Conservation (phyloP, 1,140 invertebrate species). For the Hesperophylax magnus region DNA sequence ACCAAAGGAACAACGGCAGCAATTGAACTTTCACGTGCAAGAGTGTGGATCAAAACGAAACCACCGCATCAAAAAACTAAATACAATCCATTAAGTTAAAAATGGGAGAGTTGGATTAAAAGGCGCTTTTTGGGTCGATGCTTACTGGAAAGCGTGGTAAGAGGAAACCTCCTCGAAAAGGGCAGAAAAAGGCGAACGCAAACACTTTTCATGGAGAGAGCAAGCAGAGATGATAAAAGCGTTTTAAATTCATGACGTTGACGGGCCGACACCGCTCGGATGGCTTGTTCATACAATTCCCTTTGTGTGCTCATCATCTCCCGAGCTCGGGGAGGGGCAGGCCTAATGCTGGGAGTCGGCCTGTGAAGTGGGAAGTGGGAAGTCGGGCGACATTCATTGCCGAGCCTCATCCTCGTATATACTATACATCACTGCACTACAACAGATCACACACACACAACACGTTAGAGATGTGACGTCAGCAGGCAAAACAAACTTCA, state of each 20-base stretch:
- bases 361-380: neutral
- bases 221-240: slow-evolving; percentile 16
- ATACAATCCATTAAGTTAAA: neutral
- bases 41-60: neutral
- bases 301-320: slow-evolving; percentile 9
- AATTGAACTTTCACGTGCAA: neutral
- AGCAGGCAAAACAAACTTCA: neutral
- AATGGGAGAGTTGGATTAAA: neutral
- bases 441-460: too few relatives aligned
- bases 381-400: neutral
- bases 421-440: too few relatives aligned
- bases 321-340: neutral
- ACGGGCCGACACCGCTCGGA: slow-evolving; percentile 8
- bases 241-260: slow-evolving; percentile 30
- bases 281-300: neutral
- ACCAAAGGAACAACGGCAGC: slow-evolving; percentile 18
- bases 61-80: neutral
- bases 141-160: neutral
- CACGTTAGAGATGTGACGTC: neutral
- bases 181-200: slow-evolving; percentile 15
- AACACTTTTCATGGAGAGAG: slow-evolving; percentile 29
- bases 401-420: neutral
- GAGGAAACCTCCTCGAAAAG: neutral
- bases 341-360: neutral
- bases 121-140: neutral